Percentiles rank a stretch among this genome's conserved stretches.
Evolutionary conservation across 2,113 vertebrate genomes (phyloP).

Genomic region (Saguinus midas): DNA sequence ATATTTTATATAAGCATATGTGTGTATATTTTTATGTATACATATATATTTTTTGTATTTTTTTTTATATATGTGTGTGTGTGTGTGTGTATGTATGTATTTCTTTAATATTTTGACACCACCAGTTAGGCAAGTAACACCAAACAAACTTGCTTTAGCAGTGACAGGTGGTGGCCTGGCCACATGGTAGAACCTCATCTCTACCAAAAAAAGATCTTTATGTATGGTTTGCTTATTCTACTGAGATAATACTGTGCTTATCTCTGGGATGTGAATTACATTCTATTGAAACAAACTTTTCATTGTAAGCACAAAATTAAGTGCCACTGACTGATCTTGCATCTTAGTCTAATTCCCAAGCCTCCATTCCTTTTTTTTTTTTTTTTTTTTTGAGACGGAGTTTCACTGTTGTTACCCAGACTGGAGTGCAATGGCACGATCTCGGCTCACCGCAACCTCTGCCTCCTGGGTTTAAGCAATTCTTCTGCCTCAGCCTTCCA

Average conservation of each 20-base stretch:
- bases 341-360: neutral
- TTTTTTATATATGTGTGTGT: too few relatives aligned
- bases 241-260: neutral
- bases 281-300: neutral
- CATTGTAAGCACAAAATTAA: neutral
- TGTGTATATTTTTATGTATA: too few relatives aligned
- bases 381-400: too few relatives aligned
- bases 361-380: neutral
- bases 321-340: neutral
- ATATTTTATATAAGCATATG: too few relatives aligned
- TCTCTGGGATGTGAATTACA: constrained; percentile 6
- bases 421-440: too few relatives aligned
- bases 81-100: too few relatives aligned
- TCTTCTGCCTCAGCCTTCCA: too few relatives aligned
- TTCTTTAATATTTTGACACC: neutral
- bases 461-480: too few relatives aligned
- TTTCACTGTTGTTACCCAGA: too few relatives aligned
- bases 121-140: neutral
- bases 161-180: neutral
- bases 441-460: too few relatives aligned
- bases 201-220: neutral
- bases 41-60: too few relatives aligned
- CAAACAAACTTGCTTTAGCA: constrained; percentile 5
- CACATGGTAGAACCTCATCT: too few relatives aligned
- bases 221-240: neutral